Evolutionary conservation across 2,888 invertebrate species (phyloP), one percentile per base, ranked within the genome.

Genomic region (Plebejus melissa): DNA sequence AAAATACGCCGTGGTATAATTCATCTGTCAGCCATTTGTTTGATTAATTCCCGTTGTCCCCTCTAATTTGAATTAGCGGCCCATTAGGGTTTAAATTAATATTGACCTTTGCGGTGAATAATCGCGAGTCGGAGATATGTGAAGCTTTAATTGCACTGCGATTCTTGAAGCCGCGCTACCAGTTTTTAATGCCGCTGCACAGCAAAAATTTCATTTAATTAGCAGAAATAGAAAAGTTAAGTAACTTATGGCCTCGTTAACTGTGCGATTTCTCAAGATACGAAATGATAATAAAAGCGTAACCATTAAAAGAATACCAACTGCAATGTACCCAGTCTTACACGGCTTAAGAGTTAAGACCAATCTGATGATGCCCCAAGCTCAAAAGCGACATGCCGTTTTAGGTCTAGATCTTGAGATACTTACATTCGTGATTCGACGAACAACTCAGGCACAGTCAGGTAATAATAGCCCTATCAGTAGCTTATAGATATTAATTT

Each of bases 1-100:
- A 86, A 85, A 77, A 86, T 82, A 83, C 84, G 85, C 90, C 90
- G 88, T 86, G 84, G 80, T 84, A 83, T 83, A 82, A 81, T 81
- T 82, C 82, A 81, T 81, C 75, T 77, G 76, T 78, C 77, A 77
- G 76, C 74, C 36, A 77, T 76, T 74, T 77, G 76, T 78, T 79
- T 78, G 77, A 80, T 78, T 79, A 79, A 76, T 78, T 74, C 77
- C 75, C 76, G 74, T 76, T 71, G 70, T 72, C 54, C 69, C 54
- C 50, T 69, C 69, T 69, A 69, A 75, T 75, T 75, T 69, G 5
- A 75, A 69, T 75, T 75, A 75, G 36, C 36, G 36, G n/a, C 50
- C 69, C 75, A 54, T 38, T 75, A 69, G 22, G 72, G 72, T 32
- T 72, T 72, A 72, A 72, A 72, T 72, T 72, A 72, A 72, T 72